These are phyloP conservation scores for Tenthredo mesomela DNA, from an alignment of 2,888 invertebrate species.

Conservation along the genomic window DNA sequence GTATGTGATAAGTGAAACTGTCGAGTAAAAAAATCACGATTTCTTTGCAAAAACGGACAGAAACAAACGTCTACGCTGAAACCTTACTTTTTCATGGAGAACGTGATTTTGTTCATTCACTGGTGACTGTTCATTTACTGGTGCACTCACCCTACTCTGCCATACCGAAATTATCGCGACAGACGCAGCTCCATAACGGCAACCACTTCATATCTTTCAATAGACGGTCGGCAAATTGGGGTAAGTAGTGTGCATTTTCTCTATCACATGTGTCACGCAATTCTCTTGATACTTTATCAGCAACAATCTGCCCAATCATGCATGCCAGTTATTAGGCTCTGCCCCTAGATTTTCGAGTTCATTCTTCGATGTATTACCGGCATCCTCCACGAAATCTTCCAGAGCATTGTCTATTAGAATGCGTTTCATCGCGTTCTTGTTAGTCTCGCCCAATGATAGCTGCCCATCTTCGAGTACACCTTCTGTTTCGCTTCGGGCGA, in stretches of 20 bases:
- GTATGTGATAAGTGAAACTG: too few relatives aligned
- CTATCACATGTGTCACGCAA: conserved; percentile 14
- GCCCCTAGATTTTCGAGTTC: neutral
- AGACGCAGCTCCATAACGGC: conserved; percentile 38
- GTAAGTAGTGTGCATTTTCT: conserved; percentile 50
- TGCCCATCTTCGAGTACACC: too few relatives aligned
- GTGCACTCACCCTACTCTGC: too few relatives aligned
- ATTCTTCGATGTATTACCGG: neutral
- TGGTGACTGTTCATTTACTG: too few relatives aligned
- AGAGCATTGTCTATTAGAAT: neutral
- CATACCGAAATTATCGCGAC: too few relatives aligned
- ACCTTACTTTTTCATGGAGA: too few relatives aligned
- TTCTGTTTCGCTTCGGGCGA: neutral
- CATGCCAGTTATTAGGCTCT: neutral
- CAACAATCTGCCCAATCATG: neutral
- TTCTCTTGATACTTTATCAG: neutral
- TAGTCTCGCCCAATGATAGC: too few relatives aligned
- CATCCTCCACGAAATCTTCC: conserved; percentile 28
- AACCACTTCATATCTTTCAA: conserved; percentile 31
- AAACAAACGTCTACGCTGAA: too few relatives aligned
- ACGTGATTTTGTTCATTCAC: too few relatives aligned
- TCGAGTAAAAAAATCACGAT: too few relatives aligned
- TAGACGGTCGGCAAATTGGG: conserved; percentile 16
- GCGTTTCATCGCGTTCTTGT: too few relatives aligned
- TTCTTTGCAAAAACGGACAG: too few relatives aligned